These are phyloP conservation scores for Etheostoma perlongum DNA, from an alignment of 2,797 vertebrate genomes.

Conservation along the genomic window DNA sequence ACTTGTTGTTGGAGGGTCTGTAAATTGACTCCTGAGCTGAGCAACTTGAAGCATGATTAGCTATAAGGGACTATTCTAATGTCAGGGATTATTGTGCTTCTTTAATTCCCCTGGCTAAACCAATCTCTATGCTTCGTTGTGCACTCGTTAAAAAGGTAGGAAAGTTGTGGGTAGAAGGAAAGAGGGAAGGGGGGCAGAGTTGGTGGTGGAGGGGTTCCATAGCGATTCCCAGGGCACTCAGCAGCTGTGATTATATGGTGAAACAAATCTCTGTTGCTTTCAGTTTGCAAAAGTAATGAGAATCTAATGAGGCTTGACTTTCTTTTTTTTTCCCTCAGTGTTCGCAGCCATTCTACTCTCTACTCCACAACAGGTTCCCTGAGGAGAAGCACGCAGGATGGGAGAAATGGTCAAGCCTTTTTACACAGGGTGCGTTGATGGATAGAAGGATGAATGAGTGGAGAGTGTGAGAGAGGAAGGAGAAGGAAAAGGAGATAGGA, in stretches of 20 bases:
- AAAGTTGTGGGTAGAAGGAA: slow-evolving; percentile 50
- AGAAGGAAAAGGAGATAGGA: slow-evolving; percentile 14
- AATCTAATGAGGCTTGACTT: slow-evolving; percentile 96
- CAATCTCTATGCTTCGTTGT: slow-evolving; percentile 89
- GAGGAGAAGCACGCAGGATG: slow-evolving; percentile 50
- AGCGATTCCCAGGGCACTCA: slow-evolving; percentile 88
- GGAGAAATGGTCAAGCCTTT: slow-evolving; percentile 46
- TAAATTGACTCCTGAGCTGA: slow-evolving; percentile 85
- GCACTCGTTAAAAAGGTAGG: slow-evolving; percentile 86
- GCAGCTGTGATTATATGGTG: slow-evolving; percentile 86
- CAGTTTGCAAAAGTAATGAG: slow-evolving; percentile 94
- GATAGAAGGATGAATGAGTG: slow-evolving; percentile 51
- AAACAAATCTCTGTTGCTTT: slow-evolving; percentile 85
- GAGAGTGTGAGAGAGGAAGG: slow-evolving; percentile 31
- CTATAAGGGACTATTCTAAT: slow-evolving; percentile 90
- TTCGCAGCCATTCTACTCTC: slow-evolving; percentile 52
- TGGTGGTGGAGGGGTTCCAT: slow-evolving; percentile 64
- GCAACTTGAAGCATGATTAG: slow-evolving; percentile 85
- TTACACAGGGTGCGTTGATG: slow-evolving; percentile 52
- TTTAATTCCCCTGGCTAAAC: slow-evolving; percentile 86
- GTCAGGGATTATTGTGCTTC: slow-evolving; percentile 87
- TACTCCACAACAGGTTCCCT: slow-evolving; percentile 66
- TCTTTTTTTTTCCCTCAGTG: slow-evolving; percentile 33
- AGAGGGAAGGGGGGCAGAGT: slow-evolving; percentile 14
- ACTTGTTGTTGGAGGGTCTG: slow-evolving; percentile 79